Evolutionary conservation across 2,797 vertebrate species (phyloP).

Genomic region (Mormyrus proboscirostris): DNA sequence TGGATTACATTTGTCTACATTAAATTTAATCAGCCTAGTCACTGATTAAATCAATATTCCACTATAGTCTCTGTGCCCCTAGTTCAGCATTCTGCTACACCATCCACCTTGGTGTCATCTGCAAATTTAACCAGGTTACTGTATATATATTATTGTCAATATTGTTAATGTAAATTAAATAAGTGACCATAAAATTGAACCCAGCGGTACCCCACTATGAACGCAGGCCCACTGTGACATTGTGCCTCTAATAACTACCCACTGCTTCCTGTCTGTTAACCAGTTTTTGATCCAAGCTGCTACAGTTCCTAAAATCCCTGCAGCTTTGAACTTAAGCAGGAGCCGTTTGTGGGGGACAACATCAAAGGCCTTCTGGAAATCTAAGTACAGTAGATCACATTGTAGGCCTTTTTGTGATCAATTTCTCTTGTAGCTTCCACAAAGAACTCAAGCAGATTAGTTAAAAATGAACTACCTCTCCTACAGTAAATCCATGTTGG

Average conservation of each 20-base stretch:
- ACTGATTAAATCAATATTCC: background rate
- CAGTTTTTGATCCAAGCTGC: background rate
- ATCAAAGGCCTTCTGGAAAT: background rate
- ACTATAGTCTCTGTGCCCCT: background rate
- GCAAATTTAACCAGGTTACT: background rate
- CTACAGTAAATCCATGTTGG: background rate
- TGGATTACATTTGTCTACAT: too few species aligned
- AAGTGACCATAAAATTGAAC: background rate
- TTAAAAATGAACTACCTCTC: background rate
- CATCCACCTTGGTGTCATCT: background rate
- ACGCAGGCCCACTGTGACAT: background rate
- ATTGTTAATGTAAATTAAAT: background rate
- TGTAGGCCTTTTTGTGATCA: background rate
- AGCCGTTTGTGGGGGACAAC: background rate
- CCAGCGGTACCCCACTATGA: background rate
- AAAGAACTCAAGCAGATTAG: background rate
- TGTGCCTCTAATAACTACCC: background rate
- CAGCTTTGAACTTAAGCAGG: background rate
- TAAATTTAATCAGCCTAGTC: background rate
- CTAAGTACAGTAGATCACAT: background rate
- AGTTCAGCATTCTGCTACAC: background rate
- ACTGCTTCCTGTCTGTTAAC: background rate
- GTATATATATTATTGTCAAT: too few species aligned
- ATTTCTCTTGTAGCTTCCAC: background rate
- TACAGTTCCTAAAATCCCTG: background rate